phyloP scores from a whole-genome alignment of 2,113 vertebrate genomes.

The Mustelus asterias region DNA sequence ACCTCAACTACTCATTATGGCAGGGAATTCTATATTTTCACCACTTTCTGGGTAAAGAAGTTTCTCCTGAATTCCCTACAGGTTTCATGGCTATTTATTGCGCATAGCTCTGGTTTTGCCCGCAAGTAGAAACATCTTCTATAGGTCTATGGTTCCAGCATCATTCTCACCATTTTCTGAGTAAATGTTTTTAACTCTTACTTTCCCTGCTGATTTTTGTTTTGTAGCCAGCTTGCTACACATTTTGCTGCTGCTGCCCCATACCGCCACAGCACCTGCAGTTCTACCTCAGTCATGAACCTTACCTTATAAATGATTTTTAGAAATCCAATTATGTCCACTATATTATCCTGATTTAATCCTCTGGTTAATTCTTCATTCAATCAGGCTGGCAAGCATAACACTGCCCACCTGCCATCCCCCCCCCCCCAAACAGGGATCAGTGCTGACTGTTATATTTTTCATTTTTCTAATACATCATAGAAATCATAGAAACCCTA shows the following conservation, averaged over 20 bases:
- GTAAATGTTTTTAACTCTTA: too few species aligned
- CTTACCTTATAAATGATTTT: background rate
- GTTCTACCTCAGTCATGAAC: background rate
- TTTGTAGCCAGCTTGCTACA: background rate
- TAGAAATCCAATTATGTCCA: background rate
- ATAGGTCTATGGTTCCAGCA: background rate
- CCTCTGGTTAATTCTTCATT: background rate
- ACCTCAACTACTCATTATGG: background rate
- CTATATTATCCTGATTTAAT: background rate
- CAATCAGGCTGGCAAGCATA: background rate
- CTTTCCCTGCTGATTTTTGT: background rate
- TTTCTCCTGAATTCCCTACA: background rate
- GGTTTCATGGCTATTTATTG: background rate
- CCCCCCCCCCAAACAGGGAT: background rate
- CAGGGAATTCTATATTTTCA: background rate
- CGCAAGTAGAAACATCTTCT: background rate
- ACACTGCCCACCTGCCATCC: too few species aligned
- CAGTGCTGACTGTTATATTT: background rate
- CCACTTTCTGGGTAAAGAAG: background rate
- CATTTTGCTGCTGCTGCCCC: background rate
- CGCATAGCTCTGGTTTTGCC: background rate
- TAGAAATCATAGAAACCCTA: too few species aligned
- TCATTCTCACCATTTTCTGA: too few species aligned
- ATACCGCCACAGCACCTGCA: too few species aligned
- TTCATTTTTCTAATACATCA: too few species aligned